phyloP scores from a whole-genome alignment of 2,888 invertebrate genomes.

The Chloroclysta siterata region DNA sequence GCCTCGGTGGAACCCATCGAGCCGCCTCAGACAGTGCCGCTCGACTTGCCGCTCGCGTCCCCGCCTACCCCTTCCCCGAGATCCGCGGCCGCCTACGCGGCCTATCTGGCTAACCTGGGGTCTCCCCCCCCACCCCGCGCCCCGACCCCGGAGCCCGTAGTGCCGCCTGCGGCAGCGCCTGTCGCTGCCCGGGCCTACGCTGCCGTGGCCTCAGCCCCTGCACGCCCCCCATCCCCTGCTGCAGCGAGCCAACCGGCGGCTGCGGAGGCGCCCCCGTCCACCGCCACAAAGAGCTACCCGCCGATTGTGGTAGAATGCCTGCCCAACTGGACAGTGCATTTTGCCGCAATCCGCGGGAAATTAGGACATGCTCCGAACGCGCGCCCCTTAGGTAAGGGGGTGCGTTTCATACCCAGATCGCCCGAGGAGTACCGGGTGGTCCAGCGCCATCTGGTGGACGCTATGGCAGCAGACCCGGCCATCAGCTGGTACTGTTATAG shows the following conservation, averaged over 20 bases:
- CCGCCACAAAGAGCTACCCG: too few species aligned
- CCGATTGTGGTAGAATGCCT: too few species aligned
- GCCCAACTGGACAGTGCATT: too few species aligned
- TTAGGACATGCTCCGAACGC: too few species aligned
- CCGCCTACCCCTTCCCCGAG: not conserved
- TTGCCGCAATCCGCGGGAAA: too few species aligned
- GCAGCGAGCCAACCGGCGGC: too few species aligned
- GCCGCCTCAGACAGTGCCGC: not conserved
- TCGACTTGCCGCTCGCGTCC: not conserved
- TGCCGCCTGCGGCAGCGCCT: not conserved
- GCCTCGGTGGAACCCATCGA: not conserved
- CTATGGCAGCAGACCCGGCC: constrained; percentile 6
- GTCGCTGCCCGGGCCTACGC: not conserved
- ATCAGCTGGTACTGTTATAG: constrained; percentile 39
- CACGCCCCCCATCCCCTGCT: not conserved
- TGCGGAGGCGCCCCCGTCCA: too few species aligned
- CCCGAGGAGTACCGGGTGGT: constrained; percentile 34
- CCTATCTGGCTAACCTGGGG: not conserved
- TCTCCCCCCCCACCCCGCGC: not conserved
- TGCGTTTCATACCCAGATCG: constrained; percentile 12
- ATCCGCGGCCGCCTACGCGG: not conserved
- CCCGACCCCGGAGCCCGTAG: not conserved
- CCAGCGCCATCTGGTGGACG: constrained; percentile 33
- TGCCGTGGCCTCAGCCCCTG: not conserved
- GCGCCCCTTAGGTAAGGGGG: not conserved